These are phyloP conservation scores for Psittacara wagleri DNA, from an alignment of 2,113 vertebrate genomes.

Conservation along the genomic window DNA sequence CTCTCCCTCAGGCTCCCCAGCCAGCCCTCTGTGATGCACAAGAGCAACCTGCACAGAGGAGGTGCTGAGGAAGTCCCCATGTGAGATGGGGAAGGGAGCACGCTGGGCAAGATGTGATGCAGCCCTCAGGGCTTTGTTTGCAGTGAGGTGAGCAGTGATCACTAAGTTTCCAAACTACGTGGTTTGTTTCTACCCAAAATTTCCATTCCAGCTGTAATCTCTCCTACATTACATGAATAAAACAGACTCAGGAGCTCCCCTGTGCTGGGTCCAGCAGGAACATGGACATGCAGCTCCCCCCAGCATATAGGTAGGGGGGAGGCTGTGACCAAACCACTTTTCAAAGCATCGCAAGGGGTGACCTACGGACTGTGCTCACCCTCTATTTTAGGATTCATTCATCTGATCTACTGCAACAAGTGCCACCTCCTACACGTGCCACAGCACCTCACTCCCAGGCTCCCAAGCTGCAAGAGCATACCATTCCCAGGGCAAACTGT, in stretches of 20 bases:
- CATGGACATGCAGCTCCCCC: neutral
- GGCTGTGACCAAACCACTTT: neutral
- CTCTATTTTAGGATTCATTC: conserved; percentile 5
- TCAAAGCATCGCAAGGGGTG: neutral
- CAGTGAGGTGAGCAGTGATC: neutral
- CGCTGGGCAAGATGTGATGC: neutral
- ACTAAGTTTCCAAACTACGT: neutral
- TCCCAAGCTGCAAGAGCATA: neutral
- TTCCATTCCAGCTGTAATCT: neutral
- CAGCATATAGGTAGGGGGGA: neutral
- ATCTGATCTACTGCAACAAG: neutral
- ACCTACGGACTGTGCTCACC: neutral
- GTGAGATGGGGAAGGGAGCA: neutral
- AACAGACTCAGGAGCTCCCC: neutral
- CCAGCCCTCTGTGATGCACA: neutral
- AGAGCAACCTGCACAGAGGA: neutral
- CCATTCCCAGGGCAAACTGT: neutral
- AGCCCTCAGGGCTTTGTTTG: neutral
- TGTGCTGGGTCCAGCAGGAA: neutral
- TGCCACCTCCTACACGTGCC: neutral
- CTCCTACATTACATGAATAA: neutral
- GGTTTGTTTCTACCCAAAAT: neutral
- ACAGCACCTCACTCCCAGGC: neutral
- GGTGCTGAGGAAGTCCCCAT: neutral
- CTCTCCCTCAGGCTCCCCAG: neutral